phyloP scores from a whole-genome alignment of 2,113 vertebrate species.

The Erythrocercus mccallii region DNA sequence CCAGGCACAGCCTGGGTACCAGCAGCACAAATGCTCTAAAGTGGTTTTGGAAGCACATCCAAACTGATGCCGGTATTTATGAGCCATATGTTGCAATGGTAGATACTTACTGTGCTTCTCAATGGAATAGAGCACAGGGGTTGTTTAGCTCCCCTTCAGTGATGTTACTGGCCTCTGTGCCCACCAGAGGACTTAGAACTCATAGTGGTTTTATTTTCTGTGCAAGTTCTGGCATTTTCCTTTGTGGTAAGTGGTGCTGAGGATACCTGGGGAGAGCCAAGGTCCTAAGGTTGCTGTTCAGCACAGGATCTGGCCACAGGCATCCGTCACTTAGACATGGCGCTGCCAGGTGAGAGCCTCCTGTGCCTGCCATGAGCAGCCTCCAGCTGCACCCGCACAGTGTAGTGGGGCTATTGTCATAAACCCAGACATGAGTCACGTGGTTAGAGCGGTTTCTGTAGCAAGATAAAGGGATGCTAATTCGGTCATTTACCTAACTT shows the following conservation, averaged over 20 bases:
- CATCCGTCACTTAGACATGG: fast-evolving
- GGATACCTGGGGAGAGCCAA: neutral
- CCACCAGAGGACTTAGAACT: neutral
- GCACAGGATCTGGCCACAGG: neutral
- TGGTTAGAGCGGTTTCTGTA: neutral
- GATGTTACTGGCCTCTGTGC: neutral
- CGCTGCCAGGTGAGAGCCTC: neutral
- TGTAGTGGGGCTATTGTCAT: neutral
- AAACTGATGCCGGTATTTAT: neutral
- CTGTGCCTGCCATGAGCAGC: fast-evolving
- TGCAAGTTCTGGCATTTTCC: neutral
- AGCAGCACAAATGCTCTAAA: neutral
- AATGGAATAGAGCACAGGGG: neutral
- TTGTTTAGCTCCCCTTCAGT: neutral
- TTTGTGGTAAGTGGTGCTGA: neutral
- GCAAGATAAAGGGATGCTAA: neutral
- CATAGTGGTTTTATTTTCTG: neutral
- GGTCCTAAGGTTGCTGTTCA: neutral
- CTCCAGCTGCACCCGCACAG: fast-evolving
- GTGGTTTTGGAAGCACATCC: neutral
- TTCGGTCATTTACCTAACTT: neutral
- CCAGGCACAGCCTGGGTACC: neutral
- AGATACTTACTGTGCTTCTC: neutral
- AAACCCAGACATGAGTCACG: fast-evolving
- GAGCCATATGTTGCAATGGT: neutral